Percentiles rank a stretch among this genome's conserved stretches.
Conservation (phyloP, 2,797 vertebrate genomes). For the Clangula hyemalis region DNA sequence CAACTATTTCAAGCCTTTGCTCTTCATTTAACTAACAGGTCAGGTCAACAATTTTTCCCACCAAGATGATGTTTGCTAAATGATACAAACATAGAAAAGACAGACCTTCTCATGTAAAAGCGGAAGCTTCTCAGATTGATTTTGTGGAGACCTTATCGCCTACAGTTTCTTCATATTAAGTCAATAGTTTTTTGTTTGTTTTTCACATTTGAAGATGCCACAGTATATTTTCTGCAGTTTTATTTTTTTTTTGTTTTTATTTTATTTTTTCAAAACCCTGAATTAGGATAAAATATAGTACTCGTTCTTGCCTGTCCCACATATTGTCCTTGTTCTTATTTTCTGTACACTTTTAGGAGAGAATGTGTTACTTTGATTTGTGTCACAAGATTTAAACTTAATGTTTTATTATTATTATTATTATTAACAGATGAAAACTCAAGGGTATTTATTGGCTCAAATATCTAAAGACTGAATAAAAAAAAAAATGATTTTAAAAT, state of each 20-base stretch:
- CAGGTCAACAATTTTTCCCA: too few relatives aligned
- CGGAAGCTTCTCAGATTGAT: accelerated
- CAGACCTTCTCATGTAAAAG: neutral
- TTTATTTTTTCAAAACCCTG: too few relatives aligned
- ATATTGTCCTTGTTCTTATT: neutral
- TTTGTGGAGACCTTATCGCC: neutral
- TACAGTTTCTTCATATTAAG: neutral
- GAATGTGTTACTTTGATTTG: neutral
- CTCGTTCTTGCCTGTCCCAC: neutral
- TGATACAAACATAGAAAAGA: neutral
- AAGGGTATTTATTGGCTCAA: neutral
- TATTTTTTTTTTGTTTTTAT: neutral
- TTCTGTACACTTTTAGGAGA: neutral
- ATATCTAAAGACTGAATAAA: neutral
- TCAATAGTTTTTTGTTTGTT: neutral
- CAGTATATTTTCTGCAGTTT: neutral
- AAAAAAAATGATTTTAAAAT: neutral
- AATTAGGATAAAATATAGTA: neutral
- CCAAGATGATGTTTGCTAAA: neutral
- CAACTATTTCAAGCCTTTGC: neutral
- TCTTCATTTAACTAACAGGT: neutral
- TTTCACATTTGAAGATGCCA: neutral
- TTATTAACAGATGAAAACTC: neutral
- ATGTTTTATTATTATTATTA: neutral
- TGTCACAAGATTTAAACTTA: neutral